Evolutionary conservation across 2,888 invertebrate species (phyloP), one percentile per base, ranked within the genome.

Genomic region (Oeneis ivallda): DNA sequence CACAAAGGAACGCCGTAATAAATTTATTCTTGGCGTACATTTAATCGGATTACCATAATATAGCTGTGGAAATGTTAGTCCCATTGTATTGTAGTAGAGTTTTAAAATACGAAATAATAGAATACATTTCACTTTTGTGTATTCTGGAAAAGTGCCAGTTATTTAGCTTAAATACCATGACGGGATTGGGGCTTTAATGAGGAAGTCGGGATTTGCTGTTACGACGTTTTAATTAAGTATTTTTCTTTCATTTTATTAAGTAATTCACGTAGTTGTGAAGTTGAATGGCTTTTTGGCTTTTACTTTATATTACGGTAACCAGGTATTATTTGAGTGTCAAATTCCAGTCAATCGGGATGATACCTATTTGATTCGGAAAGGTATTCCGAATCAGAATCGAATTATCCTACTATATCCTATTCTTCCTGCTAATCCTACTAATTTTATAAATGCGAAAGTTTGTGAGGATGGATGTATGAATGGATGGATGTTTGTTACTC

Each of bases 131-230:
- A 62, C 65, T 65, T 71, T 67, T 70, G 67, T 68, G 67, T 65
- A 56, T 60, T 26, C 70, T 80, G 79, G 79, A 78, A 65, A 62
- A 66, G 62, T 75, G 82, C 81, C 82, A 83, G 78, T 75, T 74
- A 73, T 78, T 76, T 79, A 79, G 76, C 80, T 82, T 79, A 81
- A 81, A 81, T 79, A 77, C 76, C 78, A 70, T 76, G 76, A 79
- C 77, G 79, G 76, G 75, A 75, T 76, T 75, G 75, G 68, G 70
- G 68, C 74, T 71, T 69, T 64, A 68, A 68, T 62, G 69, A 71
- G 70, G 64, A 70, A 74, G 60, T 67, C 62, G 62, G 65, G 65
- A 66, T 62, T 63, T 65, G 47, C 57, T 58, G 58, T 62, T 59
- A 69, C 61, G 61, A 69, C 43, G 60, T 62, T 70, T 69, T 65